Base-by-base conservation (phyloP, 2,797 vertebrate species). In the Tragelaphus oryx region DNA sequence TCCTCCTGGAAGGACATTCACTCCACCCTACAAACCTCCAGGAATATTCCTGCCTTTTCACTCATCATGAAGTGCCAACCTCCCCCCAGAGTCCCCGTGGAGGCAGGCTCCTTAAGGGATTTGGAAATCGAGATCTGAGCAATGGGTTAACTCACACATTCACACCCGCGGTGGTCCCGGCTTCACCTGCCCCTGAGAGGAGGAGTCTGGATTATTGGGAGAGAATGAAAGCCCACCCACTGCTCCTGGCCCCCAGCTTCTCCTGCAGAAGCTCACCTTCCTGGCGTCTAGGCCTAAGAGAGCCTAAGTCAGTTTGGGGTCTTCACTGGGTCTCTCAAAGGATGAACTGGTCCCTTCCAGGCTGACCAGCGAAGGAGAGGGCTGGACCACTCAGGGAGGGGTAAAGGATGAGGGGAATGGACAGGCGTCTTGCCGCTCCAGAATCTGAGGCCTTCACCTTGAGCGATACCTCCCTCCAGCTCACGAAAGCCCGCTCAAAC, bases 401-500 rank as follows among this genome's bases (percentile, higher is more conserved):
- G 46, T 6, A 52, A 78, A 14, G 2, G 20, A 1, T 1, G 6
- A 71, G 13, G 24, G 6, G 1, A 17, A 3, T 0, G 17, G 41
- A 65, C 48, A 4, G 3, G 4, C 8, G 0, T 85, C 24, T 62
- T 50, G 41, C 44, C 41, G 24, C 16, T 5, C 9, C 8, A 10
- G 50, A 8, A 82, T 24, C 74, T 13, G 22, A 88, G 41, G n/a
- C 65, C 82, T 88, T 76, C 74, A 24, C 37, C 48, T 26, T 55
- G 59, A 84, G 52, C 0, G 0, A 80, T 26, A 75, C 48, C 48
- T 52, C 30, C 33, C 17, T 85, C 44, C 54, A 79, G 28, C 10
- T 18, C 68, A 14, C 60, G 33, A 86, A 88, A 95, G 46, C 55
- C 37, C 28, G 17, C 54, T 62, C 1, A 8, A 86, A 37, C 48